Evolutionary conservation across 2,113 vertebrate genomes (phyloP), one percentile per base, ranked within the genome.

Genomic region (Vidua chalybeata): DNA sequence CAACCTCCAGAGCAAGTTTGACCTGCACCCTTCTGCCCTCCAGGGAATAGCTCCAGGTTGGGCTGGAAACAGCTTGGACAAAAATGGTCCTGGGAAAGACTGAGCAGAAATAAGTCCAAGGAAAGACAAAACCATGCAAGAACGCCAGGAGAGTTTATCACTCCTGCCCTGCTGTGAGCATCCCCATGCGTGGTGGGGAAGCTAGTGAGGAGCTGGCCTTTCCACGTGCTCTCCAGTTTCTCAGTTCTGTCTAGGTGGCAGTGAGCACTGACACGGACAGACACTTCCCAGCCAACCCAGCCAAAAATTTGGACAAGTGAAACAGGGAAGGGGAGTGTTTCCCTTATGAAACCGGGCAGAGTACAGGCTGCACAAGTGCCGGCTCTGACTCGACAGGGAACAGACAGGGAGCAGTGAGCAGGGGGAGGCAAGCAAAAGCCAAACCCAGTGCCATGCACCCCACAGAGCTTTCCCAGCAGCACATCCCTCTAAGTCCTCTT

Each of bases 231-330:
- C 63, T 74, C 52, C 1, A 12, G 72, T 88, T 83, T 96, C 92
- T 94, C 82, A 26, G 75, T 91, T 95, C 91, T 93, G 51, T 51
- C 59, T 62, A 52, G 68, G 59, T 59, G 52, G 61, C 12, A 43
- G 72, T 2, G 24, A 94, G 24, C 46, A 30, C n/a, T 0, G 0
- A 64, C 66, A 31, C 0, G 0, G 16, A 54, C 41, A 30, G 30
- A 52, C 54, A 26, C 68, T 80, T 91, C 59, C 63, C 76, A 91
- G 23, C 19, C 55, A 83, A 45, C 26, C 28, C 48, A 54, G 51
- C 8, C 67, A 21, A 67, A 82, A 90, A 83, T 84, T 15, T 66
- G 83, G 91, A 77, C 88, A 88, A 96, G 85, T 90, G 92, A 96
- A 96, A 96, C 43, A 90, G 72, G 90, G 93, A 96, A 93, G 85